Base-by-base conservation (phyloP, 2,797 vertebrate genomes). In the Liparis tanakae region DNA sequence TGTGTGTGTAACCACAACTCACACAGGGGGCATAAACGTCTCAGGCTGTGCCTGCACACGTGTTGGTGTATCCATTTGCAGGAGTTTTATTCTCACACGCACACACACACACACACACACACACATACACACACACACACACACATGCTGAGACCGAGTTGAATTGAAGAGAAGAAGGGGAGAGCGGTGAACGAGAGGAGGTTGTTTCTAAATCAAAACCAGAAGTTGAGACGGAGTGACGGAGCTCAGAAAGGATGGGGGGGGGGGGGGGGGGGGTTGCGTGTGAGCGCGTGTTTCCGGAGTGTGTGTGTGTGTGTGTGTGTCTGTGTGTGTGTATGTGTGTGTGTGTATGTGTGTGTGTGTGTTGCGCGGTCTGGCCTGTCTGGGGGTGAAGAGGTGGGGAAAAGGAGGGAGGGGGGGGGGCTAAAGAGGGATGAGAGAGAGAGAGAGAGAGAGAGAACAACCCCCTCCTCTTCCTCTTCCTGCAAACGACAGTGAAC, bases 121-220 rank as follows among this genome's bases (percentile, higher is more conserved):
- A 57, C 51, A 54, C 51, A 54, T 34, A 57, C 55, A 64, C 59
- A 67, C 74, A 64, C 48, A 46, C 51, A 54, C 50, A 51, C 7
- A 55, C 53, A 55, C 53, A 55, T 3, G 53, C 53, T 55, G 53
- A 74, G 69, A 60, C 59, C 10, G 70, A 50, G 57, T 71, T 59
- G 72, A 66, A 78, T 60, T 76, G 64, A 69, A 43, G 55, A 72
- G 67, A 64, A 70, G 51, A 75, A 77, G 60, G 68, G 63, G 68
- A 70, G 71, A 72, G 69, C 15, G 5, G 56, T 39, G 77, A 78
- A 82, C 20, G 60, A 83, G 72, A 77, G 74, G 80, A 83, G 74
- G 79, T 78, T 81, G 78, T 80, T 84, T 74, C 82, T 88, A 88
- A 92, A 92, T 92, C 86, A 91, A 81, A 91, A 89, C 84, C 90